A percentile compares a stretch with the other conserved stretches of the same genome.
phyloP scores from a whole-genome alignment of 1,140 invertebrate species.

The Brachionus rubens region DNA sequence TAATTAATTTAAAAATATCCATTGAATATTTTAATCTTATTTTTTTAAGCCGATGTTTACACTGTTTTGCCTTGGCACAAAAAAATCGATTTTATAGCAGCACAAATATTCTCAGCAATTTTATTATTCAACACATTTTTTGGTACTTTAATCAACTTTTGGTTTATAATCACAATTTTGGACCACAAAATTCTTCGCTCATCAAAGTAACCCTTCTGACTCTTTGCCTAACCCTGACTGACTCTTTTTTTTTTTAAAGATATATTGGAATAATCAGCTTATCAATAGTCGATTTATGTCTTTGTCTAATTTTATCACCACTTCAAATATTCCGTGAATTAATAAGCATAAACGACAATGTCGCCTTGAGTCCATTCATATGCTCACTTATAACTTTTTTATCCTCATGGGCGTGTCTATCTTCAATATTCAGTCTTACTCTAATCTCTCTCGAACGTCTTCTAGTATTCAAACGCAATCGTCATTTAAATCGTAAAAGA shows the following conservation, averaged over 20 bases:
- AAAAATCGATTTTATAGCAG: background rate
- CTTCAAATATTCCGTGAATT: conserved; percentile 35
- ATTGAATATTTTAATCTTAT: background rate
- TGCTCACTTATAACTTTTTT: conserved; percentile 4
- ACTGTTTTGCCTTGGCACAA: background rate
- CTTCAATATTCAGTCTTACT: conserved; percentile 40
- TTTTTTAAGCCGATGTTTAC: conserved; percentile 17
- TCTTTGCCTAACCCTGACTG: no score
- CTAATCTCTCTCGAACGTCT: conserved; percentile 16
- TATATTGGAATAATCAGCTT: conserved; percentile 43
- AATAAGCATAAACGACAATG: background rate
- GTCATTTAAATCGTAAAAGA: conserved; percentile 9
- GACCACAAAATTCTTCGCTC: conserved; percentile 15
- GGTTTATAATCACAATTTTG: conserved; percentile 30
- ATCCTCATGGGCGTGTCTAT: conserved; percentile 43
- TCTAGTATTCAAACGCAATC: conserved; percentile 33
- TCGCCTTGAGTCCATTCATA: background rate
- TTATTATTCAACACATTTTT: conserved; percentile 1
- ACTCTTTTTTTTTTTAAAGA: background rate
- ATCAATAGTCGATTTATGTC: conserved; percentile 7
- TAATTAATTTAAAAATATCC: no score
- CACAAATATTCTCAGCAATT: background rate
- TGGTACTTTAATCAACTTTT: conserved; percentile 27
- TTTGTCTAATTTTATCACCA: conserved; percentile 19
- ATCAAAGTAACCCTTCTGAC: conserved; percentile 12